A percentile compares a stretch with the other conserved stretches of the same genome.
These are phyloP conservation scores for Saccopteryx leptura DNA, from an alignment of 2,113 vertebrate genomes.

Conservation along the genomic window DNA sequence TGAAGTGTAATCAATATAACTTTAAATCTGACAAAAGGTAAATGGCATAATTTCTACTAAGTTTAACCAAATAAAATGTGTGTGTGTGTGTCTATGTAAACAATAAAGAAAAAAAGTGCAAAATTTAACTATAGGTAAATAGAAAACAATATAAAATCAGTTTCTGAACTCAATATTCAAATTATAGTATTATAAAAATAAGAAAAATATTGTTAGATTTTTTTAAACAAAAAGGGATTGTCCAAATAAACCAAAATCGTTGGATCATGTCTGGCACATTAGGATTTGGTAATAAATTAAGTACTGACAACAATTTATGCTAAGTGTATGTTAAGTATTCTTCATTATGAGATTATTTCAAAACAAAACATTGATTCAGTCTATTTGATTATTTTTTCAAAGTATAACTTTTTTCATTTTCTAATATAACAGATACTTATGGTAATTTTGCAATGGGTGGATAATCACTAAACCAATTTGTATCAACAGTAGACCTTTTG, in stretches of 20 bases:
- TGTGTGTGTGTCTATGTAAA: neutral
- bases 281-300: conserved; percentile 30
- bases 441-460: neutral
- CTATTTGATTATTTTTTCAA: conserved; percentile 54
- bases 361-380: neutral
- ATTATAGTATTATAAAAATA: conserved; percentile 37
- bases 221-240: neutral
- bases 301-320: conserved; percentile 11
- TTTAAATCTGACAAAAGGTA: conserved; percentile 34
- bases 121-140: conserved; percentile 20
- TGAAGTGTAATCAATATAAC: neutral
- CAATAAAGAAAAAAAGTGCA: conserved; percentile 22
- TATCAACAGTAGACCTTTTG: conserved; percentile 11
- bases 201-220: neutral
- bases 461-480: neutral
- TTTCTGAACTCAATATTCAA: conserved; percentile 28
- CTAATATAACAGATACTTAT: conserved; percentile 15
- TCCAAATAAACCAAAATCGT: neutral
- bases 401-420: neutral
- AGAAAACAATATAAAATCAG: conserved; percentile 15
- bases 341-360: conserved; percentile 27
- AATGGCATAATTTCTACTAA: neutral
- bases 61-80: neutral
- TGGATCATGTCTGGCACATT: neutral
- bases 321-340: neutral